Evolutionary conservation across 2,797 vertebrate species (phyloP), one percentile per base, ranked within the genome.

Genomic region (Pelochelys cantorii): DNA sequence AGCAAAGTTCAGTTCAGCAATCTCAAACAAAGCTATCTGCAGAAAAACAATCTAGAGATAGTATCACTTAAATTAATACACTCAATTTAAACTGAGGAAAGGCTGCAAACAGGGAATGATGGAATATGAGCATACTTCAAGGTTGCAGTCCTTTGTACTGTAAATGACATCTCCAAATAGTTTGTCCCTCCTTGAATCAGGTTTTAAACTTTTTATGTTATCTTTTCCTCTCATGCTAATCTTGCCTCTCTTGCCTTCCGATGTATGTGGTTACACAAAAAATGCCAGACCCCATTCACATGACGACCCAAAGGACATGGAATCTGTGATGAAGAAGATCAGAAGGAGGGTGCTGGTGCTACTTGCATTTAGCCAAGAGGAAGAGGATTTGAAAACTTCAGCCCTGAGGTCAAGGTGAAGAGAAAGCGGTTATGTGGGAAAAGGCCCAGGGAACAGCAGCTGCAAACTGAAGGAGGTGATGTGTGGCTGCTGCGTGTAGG

Each of bases 41-140:
- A 81, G 29, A 42, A 77, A 87, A 84, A 56, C 48, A 89, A 79
- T 80, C 22, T 91, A 53, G 18, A 94, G 94, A 89, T 79, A 31
- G 81, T 95, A 94, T 17, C 80, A 62, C 60, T 96, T 90, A 62
- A 20, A 95, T 86, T 81, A 97, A 86, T 34, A 90, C 52, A 68
- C 25, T 85, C 84, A 53, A 7, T 93, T 95, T 95, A 82, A 92
- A 37, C 55, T 82, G 27, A 3, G 15, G 56, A 7, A 87, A 86
- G 84, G 37, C 48, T 91, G 57, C 71, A 2, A 89, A 87, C 3
- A 89, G 15, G 85, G 82, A 86, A 90, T 10, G 52, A 3, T n/a
- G 83, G 88, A n/a, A 57, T n/a, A 79, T 1, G n/a, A 81, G 2
- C 13, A 60, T 81, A 4, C 0, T 65, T 12, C 84, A 12, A 91